These are phyloP conservation scores for Ophion ventricosus DNA, from an alignment of 2,888 invertebrate species.

Conservation along the genomic window DNA sequence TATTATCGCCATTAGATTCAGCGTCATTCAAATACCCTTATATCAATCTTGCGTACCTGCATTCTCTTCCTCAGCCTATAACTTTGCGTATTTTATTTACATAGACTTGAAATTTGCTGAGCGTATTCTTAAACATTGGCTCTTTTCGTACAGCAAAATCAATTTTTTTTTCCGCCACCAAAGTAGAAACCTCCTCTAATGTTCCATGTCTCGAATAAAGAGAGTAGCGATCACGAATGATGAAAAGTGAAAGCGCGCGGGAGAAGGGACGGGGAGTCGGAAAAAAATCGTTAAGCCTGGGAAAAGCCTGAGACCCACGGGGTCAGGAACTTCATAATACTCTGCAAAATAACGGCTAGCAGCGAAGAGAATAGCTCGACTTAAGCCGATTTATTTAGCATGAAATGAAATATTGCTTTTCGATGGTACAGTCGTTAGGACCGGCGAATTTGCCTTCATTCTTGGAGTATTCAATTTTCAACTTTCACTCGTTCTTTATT, in stretches of 20 bases:
- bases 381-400: constrained; percentile 59
- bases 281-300: constrained; percentile 48
- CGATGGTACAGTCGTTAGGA: constrained; percentile 20
- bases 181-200: too few relatives aligned
- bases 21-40: too few relatives aligned
- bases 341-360: constrained; percentile 51
- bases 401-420: constrained; percentile 46
- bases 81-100: too few relatives aligned
- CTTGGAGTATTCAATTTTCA: constrained; percentile 7
- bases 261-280: background rate
- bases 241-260: background rate
- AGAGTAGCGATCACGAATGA: background rate
- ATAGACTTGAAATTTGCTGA: too few relatives aligned
- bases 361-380: constrained; percentile 15
- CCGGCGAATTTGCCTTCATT: background rate
- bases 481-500: background rate
- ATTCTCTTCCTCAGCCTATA: too few relatives aligned
- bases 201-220: constrained; percentile 19
- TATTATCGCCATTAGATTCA: too few relatives aligned
- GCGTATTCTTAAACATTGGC: too few relatives aligned
- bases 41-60: too few relatives aligned
- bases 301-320: constrained; percentile 40
- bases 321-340: constrained; percentile 48
- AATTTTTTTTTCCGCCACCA: too few relatives aligned
- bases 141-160: too few relatives aligned